These are phyloP conservation scores for Caenorhabditis sp. DNA, from an alignment of 2,888 invertebrate genomes.

Conservation along the genomic window DNA sequence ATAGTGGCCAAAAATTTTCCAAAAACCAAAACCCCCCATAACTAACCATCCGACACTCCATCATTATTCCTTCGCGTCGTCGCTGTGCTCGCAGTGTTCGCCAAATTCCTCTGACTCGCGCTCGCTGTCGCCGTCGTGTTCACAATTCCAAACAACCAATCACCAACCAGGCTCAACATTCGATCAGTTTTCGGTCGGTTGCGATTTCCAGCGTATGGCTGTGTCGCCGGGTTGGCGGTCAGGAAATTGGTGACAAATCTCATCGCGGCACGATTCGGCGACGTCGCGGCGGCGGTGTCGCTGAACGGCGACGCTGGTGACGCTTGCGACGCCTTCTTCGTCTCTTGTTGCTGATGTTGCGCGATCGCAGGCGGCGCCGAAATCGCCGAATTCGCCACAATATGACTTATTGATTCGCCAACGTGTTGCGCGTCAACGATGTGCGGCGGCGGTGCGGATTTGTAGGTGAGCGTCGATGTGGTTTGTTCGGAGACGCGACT, in stretches of 20 bases:
- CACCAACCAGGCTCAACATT: constrained; percentile 44
- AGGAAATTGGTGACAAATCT: constrained; percentile 37
- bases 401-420: constrained; percentile 36
- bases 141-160: constrained; percentile 49
- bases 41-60: constrained; percentile 39
- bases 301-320: background rate
- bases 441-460: constrained; percentile 24
- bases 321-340: background rate
- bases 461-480: constrained; percentile 31
- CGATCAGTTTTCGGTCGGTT: constrained; percentile 51
- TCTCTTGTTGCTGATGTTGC: background rate
- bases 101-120: constrained; percentile 7
- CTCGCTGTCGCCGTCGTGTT: constrained; percentile 7
- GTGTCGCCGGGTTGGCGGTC: constrained; percentile 25
- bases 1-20: background rate
- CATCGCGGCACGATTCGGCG: constrained; percentile 19
- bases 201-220: constrained; percentile 2
- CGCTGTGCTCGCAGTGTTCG: background rate
- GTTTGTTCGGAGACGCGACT: constrained; percentile 32
- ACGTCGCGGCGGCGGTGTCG: background rate
- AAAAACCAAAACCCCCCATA: no score
- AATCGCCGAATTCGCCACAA: constrained; percentile 32
- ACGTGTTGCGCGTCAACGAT: background rate
- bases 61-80: constrained; percentile 29
- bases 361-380: constrained; percentile 23